phyloP scores from a whole-genome alignment of 2,797 vertebrate genomes.

The Sylvilagus floridanus region DNA sequence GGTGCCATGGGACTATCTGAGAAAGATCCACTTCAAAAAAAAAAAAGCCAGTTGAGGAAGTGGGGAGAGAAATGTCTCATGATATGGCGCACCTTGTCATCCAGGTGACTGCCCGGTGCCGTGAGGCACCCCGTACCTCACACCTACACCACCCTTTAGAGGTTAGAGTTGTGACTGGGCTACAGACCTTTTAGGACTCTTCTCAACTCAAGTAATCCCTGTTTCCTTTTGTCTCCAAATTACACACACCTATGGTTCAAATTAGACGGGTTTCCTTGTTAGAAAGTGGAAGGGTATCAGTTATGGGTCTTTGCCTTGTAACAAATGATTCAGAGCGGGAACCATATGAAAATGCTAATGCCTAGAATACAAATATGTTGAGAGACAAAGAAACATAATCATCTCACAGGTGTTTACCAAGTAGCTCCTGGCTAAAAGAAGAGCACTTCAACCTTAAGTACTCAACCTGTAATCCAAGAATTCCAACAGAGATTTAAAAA shows the following conservation, averaged over 20 bases:
- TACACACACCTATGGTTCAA: not conserved
- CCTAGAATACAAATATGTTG: not conserved
- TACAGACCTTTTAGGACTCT: not conserved
- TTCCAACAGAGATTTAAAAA: slow-evolving; percentile 1
- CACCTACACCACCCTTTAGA: not conserved
- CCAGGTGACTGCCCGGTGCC: not conserved
- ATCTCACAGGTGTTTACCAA: not conserved
- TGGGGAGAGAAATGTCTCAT: not conserved
- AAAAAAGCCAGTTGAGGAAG: not conserved
- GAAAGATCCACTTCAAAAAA: not conserved
- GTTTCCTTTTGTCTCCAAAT: not conserved
- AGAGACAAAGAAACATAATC: not conserved
- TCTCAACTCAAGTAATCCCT: not conserved
- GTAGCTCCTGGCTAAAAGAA: not conserved
- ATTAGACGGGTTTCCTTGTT: not conserved
- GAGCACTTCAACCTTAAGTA: not conserved
- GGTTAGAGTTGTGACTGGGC: not conserved
- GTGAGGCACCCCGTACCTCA: not conserved
- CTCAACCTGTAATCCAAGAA: slow-evolving; percentile 8
- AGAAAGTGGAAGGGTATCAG: not conserved
- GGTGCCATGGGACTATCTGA: not conserved
- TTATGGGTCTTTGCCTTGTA: not conserved
- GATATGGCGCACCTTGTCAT: not conserved
- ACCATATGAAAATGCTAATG: not conserved
- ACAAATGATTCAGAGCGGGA: not conserved